phyloP scores from a whole-genome alignment of 1,140 invertebrate species.

The Anoplolepis gracilipes region DNA sequence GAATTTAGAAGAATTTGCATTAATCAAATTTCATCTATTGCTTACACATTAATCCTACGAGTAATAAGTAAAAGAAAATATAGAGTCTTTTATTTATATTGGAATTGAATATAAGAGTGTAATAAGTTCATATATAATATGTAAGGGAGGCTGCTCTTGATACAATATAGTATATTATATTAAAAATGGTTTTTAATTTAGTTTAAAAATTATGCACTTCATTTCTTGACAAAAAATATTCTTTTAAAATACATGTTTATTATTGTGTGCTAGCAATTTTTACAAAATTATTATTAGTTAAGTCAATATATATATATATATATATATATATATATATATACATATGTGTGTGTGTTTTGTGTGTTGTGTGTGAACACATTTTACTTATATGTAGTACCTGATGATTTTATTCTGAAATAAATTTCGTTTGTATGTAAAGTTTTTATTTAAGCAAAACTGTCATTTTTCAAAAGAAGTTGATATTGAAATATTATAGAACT shows the following conservation, averaged over 20 bases:
- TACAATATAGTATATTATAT: neutral
- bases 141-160: neutral
- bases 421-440: neutral
- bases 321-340: neutral
- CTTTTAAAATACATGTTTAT: neutral
- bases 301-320: no score
- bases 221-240: neutral
- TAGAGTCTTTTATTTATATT: neutral
- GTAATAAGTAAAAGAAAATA: neutral
- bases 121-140: neutral
- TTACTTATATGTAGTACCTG: neutral
- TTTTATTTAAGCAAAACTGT: neutral
- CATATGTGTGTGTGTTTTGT: no score
- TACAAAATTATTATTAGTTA: neutral
- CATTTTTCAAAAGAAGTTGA: neutral
- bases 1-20: slow-evolving; percentile 9
- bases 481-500: neutral
- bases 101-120: neutral
- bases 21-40: neutral
- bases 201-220: neutral
- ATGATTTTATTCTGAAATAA: slow-evolving; percentile 4
- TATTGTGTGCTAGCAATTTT: neutral
- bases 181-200: neutral
- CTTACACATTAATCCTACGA: neutral
- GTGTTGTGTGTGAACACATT: neutral